A percentile compares a stretch with the other conserved stretches of the same genome.
These are phyloP conservation scores for Pyrgilauda ruficollis DNA, from an alignment of 2,113 vertebrate species.

Conservation along the genomic window DNA sequence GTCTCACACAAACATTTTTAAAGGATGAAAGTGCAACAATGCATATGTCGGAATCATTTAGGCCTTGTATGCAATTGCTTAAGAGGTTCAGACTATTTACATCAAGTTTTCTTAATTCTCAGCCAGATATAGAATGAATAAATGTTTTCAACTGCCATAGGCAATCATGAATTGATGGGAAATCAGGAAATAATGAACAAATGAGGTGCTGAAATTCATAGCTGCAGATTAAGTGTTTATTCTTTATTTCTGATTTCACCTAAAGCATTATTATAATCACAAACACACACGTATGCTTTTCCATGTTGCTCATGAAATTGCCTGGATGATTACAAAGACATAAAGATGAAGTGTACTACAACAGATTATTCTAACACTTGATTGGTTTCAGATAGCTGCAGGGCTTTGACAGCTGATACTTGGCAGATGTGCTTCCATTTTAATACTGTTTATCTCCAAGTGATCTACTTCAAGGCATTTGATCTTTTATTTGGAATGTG, in stretches of 20 bases:
- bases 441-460: constrained; percentile 50
- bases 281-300: background rate
- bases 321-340: constrained; percentile 39
- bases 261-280: constrained; percentile 17
- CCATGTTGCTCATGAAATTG: constrained; percentile 6
- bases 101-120: background rate
- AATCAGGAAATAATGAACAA: background rate
- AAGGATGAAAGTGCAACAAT: constrained; percentile 2
- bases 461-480: constrained; percentile 46
- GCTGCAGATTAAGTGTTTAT: background rate
- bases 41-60: background rate
- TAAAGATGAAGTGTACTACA: constrained; percentile 44
- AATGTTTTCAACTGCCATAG: background rate
- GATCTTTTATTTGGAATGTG: constrained; percentile 29
- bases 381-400: constrained; percentile 58
- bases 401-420: constrained; percentile 49
- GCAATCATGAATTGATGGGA: background rate
- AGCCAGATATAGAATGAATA: background rate
- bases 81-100: background rate
- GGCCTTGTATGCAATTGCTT: background rate
- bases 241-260: constrained; percentile 15
- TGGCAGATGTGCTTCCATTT: constrained; percentile 60
- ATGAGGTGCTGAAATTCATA: background rate
- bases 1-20: background rate
- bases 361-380: constrained; percentile 41